Evolutionary conservation across 2,888 invertebrate genomes (phyloP), one percentile per base, ranked within the genome.

Genomic region (Neoitamus cyanurus): DNA sequence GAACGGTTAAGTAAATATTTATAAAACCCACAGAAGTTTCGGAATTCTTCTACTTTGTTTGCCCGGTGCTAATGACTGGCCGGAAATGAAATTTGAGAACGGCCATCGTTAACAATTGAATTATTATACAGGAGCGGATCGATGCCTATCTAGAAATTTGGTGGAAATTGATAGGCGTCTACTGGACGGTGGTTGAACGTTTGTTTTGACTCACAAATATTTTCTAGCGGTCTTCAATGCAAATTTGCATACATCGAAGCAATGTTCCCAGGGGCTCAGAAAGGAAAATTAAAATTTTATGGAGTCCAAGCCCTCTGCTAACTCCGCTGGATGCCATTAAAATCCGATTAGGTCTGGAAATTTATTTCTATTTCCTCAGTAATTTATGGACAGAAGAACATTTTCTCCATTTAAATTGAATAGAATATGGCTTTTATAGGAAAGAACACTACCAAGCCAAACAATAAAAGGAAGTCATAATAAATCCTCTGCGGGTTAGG

Each of bases 181-280:
- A 70, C 34, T 34, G 70, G 30, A 31, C 34, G 15, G 31, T 70
- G 34, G 34, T 36, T 70, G n/a, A 25, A 73, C 34, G 20, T 73
- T 73, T 73, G 6, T 77, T 77, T 77, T 77, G 77, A 77, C 46
- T 46, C 37, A 77, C 77, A 77, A 77, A 77, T 77, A 42, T 30
- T 25, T 36, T 77, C 36, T 77, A 77, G 30, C 77, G 46, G 77
- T 77, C 25, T 77, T 37, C 20, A 46, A 46, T 77, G 36, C 25
- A 42, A 77, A 36, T 77, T 77, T 70, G 70, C 70, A 70, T 70
- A 30, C n/a, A 30, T 31, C 31, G 34, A 70, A 34, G 31, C 2
- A 70, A 0, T 31, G 70, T 70, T 58, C 58, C 58, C 58, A 58
- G 58, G 58, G 58, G 7, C 20, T 58, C 15, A 58, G 58, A 25